Base-by-base conservation (phyloP, 2,113 vertebrate species). In the Boulengeromyrus knoepffleri region DNA sequence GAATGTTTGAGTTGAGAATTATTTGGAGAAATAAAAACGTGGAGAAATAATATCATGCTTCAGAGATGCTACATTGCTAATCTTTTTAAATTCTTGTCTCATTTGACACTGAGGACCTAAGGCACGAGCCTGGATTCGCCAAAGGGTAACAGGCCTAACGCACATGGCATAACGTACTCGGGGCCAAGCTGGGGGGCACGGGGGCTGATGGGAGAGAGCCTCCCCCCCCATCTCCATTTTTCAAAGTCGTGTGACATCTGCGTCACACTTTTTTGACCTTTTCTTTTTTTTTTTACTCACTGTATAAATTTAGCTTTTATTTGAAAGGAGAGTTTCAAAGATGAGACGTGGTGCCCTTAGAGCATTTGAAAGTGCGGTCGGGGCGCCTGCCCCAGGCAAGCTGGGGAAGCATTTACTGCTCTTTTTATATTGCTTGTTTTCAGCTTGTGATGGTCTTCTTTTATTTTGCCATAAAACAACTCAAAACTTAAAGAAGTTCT, bases 401-500 rank as follows among this genome's bases (percentile, higher is more conserved):
- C 93, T 91, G 90, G 90, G 91, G 91, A 93, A 47, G 93, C 92
- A 90, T 90, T 90, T 89, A 93, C 88, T 91, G 89, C 89, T 77
- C 90, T 91, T 91, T 93, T 94, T 93, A 88, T 90, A 53, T 86
- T 87, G 92, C 93, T 95, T 93, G 88, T 93, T 93, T 93, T 94
- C 88, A 93, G 89, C 93, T 93, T 90, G 90, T 92, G 89, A 92
- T 93, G 89, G 86, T 93, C 92, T 92, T 91, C 91, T 77, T 77
- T 77, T 77, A 77, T 90, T 94, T 92, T 93, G 46, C 88, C 91
- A 92, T 92, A 91, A 91, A 91, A 90, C 53, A 77, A 77, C n/a
- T 56, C 36, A 36, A 52, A 47, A 56, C 53, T 90, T 90, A 89
- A 88, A 77, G 90, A 62, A 1, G 36, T 66, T 90, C 62, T 89